Conservation (phyloP, 2,797 vertebrate species). For the Uromys caudimaculatus region DNA sequence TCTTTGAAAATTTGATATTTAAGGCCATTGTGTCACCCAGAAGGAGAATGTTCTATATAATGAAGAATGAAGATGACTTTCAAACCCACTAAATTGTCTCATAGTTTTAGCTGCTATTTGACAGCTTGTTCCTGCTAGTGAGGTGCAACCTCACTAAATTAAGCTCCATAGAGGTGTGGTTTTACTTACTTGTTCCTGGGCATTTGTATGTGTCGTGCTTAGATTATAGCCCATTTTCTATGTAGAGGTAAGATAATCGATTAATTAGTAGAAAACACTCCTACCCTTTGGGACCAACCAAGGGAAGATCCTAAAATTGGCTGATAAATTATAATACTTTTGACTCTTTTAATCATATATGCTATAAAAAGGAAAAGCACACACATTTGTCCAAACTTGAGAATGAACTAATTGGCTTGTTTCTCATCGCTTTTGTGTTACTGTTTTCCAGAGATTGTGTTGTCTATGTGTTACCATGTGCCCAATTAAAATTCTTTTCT, state of each 20-base stretch:
- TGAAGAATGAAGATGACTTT: not conserved
- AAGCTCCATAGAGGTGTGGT: not conserved
- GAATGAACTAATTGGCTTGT: not conserved
- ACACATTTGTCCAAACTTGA: not conserved
- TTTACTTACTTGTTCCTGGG: not conserved
- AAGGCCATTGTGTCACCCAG: not conserved
- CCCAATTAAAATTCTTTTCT: constrained; percentile 57
- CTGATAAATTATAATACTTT: not conserved
- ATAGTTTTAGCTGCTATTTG: not conserved
- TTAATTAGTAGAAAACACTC: not conserved
- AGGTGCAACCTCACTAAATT: not conserved
- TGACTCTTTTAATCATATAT: not conserved
- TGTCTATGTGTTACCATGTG: not conserved
- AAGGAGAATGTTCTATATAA: not conserved
- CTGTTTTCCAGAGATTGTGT: not conserved
- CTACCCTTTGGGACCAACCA: not conserved
- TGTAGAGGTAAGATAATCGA: not conserved
- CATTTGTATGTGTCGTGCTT: not conserved
- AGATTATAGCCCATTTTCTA: not conserved
- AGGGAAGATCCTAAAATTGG: not conserved
- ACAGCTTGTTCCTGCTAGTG: not conserved
- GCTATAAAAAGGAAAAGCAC: not conserved
- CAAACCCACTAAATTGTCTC: not conserved
- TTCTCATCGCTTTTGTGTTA: not conserved
- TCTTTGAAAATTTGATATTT: constrained; percentile 41